These are phyloP conservation scores for Papilio elwesi DNA, from an alignment of 2,888 invertebrate species.

Conservation along the genomic window DNA sequence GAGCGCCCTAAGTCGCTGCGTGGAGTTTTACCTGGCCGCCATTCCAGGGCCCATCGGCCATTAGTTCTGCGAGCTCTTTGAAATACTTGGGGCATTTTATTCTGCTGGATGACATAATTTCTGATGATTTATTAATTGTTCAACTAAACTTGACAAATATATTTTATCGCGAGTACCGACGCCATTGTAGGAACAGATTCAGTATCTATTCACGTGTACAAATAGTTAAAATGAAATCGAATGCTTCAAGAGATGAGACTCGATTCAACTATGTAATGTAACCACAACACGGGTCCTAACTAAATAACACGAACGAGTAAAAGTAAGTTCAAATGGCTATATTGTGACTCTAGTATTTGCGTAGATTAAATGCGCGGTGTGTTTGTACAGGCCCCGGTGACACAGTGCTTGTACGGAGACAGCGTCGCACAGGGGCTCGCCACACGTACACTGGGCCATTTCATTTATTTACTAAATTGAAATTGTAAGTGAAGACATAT, in stretches of 20 bases:
- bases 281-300: slow-evolving; percentile 19
- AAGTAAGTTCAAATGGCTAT: slow-evolving; percentile 10
- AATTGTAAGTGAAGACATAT: no score
- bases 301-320: slow-evolving; percentile 1
- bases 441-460: no score
- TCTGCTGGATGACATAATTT: no score
- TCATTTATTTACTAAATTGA: no score
- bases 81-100: no score
- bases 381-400: neutral
- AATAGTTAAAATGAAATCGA: neutral
- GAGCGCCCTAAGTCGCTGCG: no score
- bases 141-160: no score
- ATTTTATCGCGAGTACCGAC: no score
- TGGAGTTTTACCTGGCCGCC: no score
- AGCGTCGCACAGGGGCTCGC: neutral
- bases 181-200: neutral
- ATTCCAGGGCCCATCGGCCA: no score
- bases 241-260: neutral
- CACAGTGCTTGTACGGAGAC: neutral
- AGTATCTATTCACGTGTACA: neutral
- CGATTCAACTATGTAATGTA: slow-evolving; percentile 3
- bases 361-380: neutral
- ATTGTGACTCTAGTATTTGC: slow-evolving; percentile 9
- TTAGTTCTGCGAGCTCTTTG: no score
- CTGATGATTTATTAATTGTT: no score